Evolutionary conservation across 2,797 vertebrate genomes (phyloP).

Genomic region (Adelosebastes latens): DNA sequence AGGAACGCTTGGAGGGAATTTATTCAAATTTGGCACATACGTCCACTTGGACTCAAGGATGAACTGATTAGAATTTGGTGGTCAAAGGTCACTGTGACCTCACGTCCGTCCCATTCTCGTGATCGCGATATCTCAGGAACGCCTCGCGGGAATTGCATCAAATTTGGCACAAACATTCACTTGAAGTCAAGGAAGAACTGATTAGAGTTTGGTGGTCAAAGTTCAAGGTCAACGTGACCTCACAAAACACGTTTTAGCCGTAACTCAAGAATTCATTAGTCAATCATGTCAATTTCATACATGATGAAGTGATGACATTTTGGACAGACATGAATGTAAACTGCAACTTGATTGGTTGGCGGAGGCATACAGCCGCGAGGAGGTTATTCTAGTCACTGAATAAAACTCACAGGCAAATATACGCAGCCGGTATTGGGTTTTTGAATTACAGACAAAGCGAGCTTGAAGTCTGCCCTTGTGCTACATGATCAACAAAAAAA

Average conservation of each 20-base stretch:
- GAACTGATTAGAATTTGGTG: no score
- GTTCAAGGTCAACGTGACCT: no score
- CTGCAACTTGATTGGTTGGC: neutral
- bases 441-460: neutral
- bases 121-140: neutral
- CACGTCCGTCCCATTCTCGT: neutral
- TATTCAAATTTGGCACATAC: fast-evolving
- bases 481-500: conserved; percentile 4
- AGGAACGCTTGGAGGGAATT: fast-evolving
- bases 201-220: neutral
- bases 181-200: fast-evolving
- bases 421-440: neutral
- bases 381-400: neutral
- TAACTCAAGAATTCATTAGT: neutral
- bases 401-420: neutral
- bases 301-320: neutral
- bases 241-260: neutral
- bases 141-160: neutral
- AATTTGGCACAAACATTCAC: neutral
- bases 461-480: conserved; percentile 8
- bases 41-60: no score
- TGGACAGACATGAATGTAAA: neutral
- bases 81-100: neutral
- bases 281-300: neutral
- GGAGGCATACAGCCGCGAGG: neutral